Conservation (phyloP, 1,140 invertebrate genomes). For the Pseudobourletiella spinata region DNA sequence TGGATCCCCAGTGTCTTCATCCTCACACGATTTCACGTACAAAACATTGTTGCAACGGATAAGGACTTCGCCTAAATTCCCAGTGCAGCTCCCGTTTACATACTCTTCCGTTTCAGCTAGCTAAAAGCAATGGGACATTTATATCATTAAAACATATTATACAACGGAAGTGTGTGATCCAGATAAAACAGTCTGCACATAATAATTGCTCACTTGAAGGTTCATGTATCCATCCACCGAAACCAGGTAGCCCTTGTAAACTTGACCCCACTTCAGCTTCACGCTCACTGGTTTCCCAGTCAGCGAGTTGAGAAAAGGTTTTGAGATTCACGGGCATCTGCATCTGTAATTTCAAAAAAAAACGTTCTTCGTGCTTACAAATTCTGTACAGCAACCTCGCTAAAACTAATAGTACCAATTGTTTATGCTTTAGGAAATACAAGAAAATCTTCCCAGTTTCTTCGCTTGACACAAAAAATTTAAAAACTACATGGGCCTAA, state of each 20-base stretch:
- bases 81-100: constrained; percentile 81
- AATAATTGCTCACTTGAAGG: constrained; percentile 60
- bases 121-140: constrained; percentile 42
- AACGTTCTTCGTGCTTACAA: too few species aligned
- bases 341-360: too few species aligned
- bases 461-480: too few species aligned
- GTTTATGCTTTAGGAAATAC: too few species aligned
- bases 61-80: constrained; percentile 92
- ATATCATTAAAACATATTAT: too few species aligned
- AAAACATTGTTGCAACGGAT: constrained; percentile 98
- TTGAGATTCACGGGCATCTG: constrained; percentile 94
- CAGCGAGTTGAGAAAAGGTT: constrained; percentile 95
- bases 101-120: constrained; percentile 98
- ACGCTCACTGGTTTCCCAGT: constrained; percentile 96
- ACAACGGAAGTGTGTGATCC: too few species aligned
- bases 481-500: too few species aligned
- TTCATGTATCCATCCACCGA: constrained; percentile 99
- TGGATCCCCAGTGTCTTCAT: constrained; percentile 95
- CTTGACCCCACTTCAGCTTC: constrained; percentile 99
- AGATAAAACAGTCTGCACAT: too few species aligned
- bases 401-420: too few species aligned
- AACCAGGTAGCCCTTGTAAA: constrained; percentile 96
- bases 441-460: too few species aligned
- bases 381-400: too few species aligned
- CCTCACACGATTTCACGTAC: constrained; percentile 90